These are phyloP conservation scores for Drosophila pseudotakahashii DNA, from an alignment of 2,888 invertebrate genomes.

Conservation along the genomic window DNA sequence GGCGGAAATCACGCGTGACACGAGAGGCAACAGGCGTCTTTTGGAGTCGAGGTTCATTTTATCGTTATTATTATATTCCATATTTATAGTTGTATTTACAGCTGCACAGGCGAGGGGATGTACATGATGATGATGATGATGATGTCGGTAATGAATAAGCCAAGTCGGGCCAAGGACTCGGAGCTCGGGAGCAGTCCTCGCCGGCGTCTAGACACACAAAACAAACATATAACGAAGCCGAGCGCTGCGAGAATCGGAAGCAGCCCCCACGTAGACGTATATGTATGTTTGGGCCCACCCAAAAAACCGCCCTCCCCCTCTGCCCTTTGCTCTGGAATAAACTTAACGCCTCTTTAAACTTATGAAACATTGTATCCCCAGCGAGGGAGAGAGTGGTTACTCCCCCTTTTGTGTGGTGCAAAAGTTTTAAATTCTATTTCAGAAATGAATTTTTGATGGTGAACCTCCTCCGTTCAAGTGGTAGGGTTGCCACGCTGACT, in stretches of 20 bases:
- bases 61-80: constrained; percentile 56
- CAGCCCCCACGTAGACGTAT: constrained; percentile 29
- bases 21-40: constrained; percentile 40
- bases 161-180: constrained; percentile 50
- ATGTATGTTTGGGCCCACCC: neutral
- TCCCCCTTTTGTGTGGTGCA: constrained; percentile 16
- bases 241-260: constrained; percentile 33
- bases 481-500: constrained; percentile 29
- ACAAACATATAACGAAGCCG: constrained; percentile 58
- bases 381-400: neutral
- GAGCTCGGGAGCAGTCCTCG: constrained; percentile 40
- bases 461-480: neutral
- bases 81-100: constrained; percentile 69
- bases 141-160: constrained; percentile 65
- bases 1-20: constrained; percentile 67
- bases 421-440: constrained; percentile 42
- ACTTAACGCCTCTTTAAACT: constrained; percentile 78
- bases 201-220: constrained; percentile 59
- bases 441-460: constrained; percentile 43
- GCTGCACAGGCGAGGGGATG: constrained; percentile 20
- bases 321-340: constrained; percentile 43
- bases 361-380: constrained; percentile 69
- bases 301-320: too few species aligned
- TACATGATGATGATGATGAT: constrained; percentile 3
- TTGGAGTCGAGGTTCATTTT: constrained; percentile 57